Evolutionary conservation across 2,888 invertebrate genomes (phyloP), one percentile per base, ranked within the genome.

Genomic region (Elegia similella): DNA sequence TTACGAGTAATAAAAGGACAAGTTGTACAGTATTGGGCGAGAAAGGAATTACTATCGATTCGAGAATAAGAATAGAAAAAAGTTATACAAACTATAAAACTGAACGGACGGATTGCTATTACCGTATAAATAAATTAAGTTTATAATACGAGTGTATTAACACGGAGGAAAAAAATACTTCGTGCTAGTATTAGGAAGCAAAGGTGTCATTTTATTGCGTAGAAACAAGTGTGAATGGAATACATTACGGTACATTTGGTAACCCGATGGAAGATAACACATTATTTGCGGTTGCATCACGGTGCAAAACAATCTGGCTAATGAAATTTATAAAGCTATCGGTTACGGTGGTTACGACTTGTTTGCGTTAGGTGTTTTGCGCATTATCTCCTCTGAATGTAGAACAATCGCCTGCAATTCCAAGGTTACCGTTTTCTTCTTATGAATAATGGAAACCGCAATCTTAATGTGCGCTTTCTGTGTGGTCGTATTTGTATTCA

Each of bases 221-320:
- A 61, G 42, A 62, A 59, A 56, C 15, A 30, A 29, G 13, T 13
- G 7, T 15, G 12, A 42, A 13, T 30, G 65, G 73, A 80, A 80
- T 79, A 80, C 68, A 80, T 82, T 82, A 80, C 69, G 68, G 68
- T 75, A 62, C 73, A 82, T 79, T 80, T 78, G 80, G 83, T 74
- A 70, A 76, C 70, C 75, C 80, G 79, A 78, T 76, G 82, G 82
- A 84, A 80, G 72, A 72, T 71, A 76, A 76, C 78, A 78, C 81
- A 79, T 81, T 81, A 75, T 77, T 75, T 75, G 78, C 63, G 65
- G 73, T 77, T 80, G 69, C 76, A 60, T 71, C 72, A 80, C 69
- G 59, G 66, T 58, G 61, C 63, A 57, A 68, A 71, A 69, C 70
- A 76, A 79, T 76, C 71, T 69, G 64, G 54, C 73, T 74, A 80